These are phyloP conservation scores for Orthosia gracilis DNA, from an alignment of 2,888 invertebrate genomes.

Conservation along the genomic window DNA sequence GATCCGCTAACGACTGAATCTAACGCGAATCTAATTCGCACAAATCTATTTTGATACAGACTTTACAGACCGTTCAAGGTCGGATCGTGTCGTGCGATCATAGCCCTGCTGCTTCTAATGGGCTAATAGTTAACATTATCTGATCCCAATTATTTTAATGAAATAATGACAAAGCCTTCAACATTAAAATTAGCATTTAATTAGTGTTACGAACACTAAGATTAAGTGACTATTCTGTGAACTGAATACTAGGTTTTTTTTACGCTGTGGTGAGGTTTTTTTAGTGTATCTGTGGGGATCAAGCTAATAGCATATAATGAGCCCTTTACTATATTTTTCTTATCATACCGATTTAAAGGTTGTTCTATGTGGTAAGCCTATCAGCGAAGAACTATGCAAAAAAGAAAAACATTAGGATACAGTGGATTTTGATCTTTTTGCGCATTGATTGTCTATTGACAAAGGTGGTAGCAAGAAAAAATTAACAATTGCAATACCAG, in stretches of 20 bases:
- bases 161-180: constrained; percentile 10
- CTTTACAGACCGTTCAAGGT: constrained; percentile 64
- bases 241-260: background rate
- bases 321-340: too few relatives aligned
- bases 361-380: too few relatives aligned
- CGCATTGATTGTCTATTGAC: constrained; percentile 22
- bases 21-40: constrained; percentile 41
- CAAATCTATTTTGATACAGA: constrained; percentile 70
- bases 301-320: background rate
- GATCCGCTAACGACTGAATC: constrained; percentile 28
- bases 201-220: background rate
- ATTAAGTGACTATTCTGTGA: background rate
- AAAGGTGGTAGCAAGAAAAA: constrained; percentile 26
- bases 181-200: constrained; percentile 23
- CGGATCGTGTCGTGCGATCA: constrained; percentile 48
- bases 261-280: too few relatives aligned
- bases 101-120: constrained; percentile 18
- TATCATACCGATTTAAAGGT: too few relatives aligned
- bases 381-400: background rate
- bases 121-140: constrained; percentile 26
- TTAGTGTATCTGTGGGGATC: too few relatives aligned
- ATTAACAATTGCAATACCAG: constrained; percentile 38
- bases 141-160: constrained; percentile 34
- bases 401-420: constrained; percentile 14
- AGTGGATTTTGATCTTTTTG: constrained; percentile 30